Conservation (phyloP, 2,113 vertebrate genomes). For the Thymallus thymallus region DNA sequence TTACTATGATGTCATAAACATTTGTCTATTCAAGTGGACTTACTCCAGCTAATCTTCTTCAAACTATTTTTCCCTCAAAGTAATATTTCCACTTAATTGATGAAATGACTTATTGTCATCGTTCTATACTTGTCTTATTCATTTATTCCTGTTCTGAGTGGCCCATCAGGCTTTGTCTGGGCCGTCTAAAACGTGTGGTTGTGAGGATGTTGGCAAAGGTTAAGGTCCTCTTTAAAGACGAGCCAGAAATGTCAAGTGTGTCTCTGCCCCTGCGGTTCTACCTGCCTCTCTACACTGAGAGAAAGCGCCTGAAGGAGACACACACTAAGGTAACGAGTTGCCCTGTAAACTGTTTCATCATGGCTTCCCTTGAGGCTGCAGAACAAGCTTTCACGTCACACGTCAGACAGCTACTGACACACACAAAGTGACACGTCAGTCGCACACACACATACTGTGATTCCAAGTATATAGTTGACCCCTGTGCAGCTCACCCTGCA, state of each 20-base stretch:
- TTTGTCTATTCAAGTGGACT: background rate
- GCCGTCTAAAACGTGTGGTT: conserved; percentile 63
- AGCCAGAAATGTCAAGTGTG: conserved; percentile 73
- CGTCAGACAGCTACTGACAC: background rate
- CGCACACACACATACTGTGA: background rate
- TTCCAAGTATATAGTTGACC: too few relatives aligned
- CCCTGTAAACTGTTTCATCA: background rate
- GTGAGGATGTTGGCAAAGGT: conserved; percentile 67
- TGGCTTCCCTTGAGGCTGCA: background rate
- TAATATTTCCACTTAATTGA: too few relatives aligned
- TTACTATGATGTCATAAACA: background rate
- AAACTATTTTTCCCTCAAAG: too few relatives aligned
- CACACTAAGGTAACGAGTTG: background rate
- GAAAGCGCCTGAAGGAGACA: conserved; percentile 44
- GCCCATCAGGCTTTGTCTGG: conserved; percentile 35
- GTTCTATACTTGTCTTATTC: too few relatives aligned
- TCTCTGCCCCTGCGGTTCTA: conserved; percentile 60
- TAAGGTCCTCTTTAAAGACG: conserved; percentile 73
- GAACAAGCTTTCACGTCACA: background rate
- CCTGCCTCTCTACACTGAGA: conserved; percentile 42
- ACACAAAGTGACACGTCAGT: background rate
- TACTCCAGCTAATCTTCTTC: too few relatives aligned
- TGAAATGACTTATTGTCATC: too few relatives aligned
- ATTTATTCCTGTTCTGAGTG: conserved; percentile 10
- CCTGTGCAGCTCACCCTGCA: too few relatives aligned